phyloP scores from a whole-genome alignment of 2,797 vertebrate species.

The Acrossocheilus wenchowensis region DNA sequence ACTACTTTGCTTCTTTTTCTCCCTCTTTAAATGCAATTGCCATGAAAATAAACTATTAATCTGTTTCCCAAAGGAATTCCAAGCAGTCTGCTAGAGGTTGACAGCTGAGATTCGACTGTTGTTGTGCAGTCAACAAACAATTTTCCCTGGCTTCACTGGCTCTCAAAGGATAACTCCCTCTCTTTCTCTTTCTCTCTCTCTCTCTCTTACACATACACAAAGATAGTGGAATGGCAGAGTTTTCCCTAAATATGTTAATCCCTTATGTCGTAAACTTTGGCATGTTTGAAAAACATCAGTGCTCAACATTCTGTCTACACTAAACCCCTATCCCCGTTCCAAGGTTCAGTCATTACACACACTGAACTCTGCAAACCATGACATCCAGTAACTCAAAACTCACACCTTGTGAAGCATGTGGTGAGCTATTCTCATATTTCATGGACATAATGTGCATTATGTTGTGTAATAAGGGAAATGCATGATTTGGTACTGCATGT shows the following conservation, averaged over 20 bases:
- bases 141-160: conserved; percentile 85
- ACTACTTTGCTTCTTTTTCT: conserved; percentile 44
- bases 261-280: conserved; percentile 25
- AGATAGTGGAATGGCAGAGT: background rate
- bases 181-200: conserved; percentile 44
- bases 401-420: conserved; percentile 12
- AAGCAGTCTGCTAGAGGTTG: conserved; percentile 73
- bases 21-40: conserved; percentile 68
- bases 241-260: conserved; percentile 41
- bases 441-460: conserved; percentile 39
- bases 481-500: conserved; percentile 39
- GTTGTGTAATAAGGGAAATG: conserved; percentile 36
- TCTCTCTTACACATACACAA: conserved; percentile 21
- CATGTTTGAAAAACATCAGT: conserved; percentile 31
- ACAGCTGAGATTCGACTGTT: conserved; percentile 79
- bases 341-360: background rate
- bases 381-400: conserved; percentile 25
- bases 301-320: conserved; percentile 26
- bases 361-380: conserved; percentile 1
- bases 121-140: conserved; percentile 87
- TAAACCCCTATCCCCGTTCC: background rate
- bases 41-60: conserved; percentile 85
- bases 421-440: conserved; percentile 39
- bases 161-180: conserved; percentile 81
- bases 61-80: conserved; percentile 83